A percentile compares a stretch with the other conserved stretches of the same genome.
Conservation (phyloP, 2,888 invertebrate species). For the Cataglyphis albicans region DNA sequence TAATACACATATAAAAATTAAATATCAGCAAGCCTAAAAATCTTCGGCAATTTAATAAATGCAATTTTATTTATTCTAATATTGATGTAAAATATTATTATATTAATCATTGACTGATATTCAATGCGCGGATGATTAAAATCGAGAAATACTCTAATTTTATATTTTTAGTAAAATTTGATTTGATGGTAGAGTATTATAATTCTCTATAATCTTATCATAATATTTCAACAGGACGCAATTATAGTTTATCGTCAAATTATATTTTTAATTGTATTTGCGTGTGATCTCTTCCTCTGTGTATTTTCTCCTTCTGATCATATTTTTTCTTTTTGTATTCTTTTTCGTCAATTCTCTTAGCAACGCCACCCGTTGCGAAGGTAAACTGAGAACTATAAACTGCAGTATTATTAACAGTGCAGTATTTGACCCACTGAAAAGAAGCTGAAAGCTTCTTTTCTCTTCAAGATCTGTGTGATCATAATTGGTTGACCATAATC, state of each 20-base stretch:
- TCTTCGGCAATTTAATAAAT: neutral
- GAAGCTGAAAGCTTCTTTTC: neutral
- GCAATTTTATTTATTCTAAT: neutral
- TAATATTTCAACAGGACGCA: constrained; percentile 63
- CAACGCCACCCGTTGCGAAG: constrained; percentile 76
- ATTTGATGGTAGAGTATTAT: constrained; percentile 27
- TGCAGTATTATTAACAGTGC: neutral
- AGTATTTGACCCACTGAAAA: neutral
- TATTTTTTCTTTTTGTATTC: constrained; percentile 35
- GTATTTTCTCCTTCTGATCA: neutral
- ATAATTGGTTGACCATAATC: neutral
- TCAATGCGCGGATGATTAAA: neutral
- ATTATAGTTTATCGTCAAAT: neutral
- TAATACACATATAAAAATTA: neutral
- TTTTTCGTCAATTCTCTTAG: constrained; percentile 27
- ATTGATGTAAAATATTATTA: neutral
- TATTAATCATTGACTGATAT: neutral
- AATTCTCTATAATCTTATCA: constrained; percentile 50
- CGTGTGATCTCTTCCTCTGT: constrained; percentile 56
- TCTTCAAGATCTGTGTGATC: neutral
- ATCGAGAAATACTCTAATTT: neutral
- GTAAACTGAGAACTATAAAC: neutral
- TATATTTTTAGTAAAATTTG: constrained; percentile 31
- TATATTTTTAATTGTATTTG: constrained; percentile 40
- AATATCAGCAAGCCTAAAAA: neutral